Conservation (phyloP, 64 coral and sea anemone genomes). For the Anthopleura sola region DNA sequence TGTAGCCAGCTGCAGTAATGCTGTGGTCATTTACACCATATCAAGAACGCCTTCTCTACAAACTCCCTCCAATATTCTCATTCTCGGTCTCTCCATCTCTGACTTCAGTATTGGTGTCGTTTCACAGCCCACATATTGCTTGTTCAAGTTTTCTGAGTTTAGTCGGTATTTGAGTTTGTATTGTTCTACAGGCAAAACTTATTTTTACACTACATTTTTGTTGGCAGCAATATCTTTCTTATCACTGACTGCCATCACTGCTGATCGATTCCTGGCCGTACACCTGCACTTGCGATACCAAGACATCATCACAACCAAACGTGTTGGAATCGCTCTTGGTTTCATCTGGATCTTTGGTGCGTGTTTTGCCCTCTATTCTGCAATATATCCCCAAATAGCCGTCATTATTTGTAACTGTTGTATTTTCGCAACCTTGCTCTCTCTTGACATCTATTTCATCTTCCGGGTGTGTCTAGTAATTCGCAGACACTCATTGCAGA, state of each 20-base stretch:
- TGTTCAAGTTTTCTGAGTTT: background rate
- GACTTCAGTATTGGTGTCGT: background rate
- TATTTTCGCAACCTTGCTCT: no score
- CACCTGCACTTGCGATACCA: no score
- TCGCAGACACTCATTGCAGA: constrained; percentile 8
- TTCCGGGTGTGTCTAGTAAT: no score
- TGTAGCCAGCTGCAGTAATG: constrained; percentile 1
- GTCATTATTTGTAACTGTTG: no score
- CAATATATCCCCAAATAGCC: no score
- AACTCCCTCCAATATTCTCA: background rate
- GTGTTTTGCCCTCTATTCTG: no score
- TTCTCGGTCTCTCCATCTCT: background rate
- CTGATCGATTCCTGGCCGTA: background rate
- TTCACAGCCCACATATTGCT: background rate
- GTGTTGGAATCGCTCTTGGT: no score
- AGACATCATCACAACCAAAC: no score
- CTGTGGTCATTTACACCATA: background rate
- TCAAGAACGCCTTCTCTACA: background rate
- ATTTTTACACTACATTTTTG: background rate
- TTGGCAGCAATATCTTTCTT: background rate
- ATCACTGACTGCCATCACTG: background rate
- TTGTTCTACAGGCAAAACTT: background rate
- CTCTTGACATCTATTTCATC: no score
- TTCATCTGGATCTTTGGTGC: no score
- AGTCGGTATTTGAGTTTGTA: background rate